phyloP scores from a whole-genome alignment of 2,113 vertebrate genomes.

The Orycteropus afer region DNA sequence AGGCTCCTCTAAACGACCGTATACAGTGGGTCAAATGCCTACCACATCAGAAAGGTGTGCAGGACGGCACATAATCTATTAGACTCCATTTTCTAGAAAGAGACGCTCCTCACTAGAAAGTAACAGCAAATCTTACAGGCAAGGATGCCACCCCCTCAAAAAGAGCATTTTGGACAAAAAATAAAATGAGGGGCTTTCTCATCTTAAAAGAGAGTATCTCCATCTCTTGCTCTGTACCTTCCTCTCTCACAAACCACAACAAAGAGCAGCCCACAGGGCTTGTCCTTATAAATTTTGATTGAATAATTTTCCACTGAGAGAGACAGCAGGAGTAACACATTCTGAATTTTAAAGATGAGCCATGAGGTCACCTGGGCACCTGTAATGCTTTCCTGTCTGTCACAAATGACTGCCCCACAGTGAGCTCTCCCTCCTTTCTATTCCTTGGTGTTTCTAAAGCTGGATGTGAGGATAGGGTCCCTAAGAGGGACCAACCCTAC shows the following conservation, averaged over 20 bases:
- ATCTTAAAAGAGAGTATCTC: constrained; percentile 15
- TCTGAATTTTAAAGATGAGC: constrained; percentile 53
- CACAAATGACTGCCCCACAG: neutral
- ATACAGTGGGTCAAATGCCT: neutral
- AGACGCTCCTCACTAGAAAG: neutral
- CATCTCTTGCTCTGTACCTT: neutral
- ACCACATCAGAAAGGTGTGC: neutral
- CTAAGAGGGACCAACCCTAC: neutral
- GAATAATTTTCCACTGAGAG: constrained; percentile 22
- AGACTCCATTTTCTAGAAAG: neutral
- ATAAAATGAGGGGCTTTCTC: neutral
- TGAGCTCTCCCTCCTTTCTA: neutral
- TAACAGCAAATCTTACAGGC: neutral
- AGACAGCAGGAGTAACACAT: neutral
- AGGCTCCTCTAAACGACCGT: neutral
- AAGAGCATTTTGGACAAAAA: neutral
- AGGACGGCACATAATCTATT: neutral
- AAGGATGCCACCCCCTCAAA: neutral
- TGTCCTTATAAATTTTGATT: constrained; percentile 24
- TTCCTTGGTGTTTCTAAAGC: neutral
- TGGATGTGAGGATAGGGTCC: neutral
- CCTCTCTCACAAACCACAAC: constrained; percentile 8
- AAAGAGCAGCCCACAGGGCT: neutral
- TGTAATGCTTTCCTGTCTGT: neutral
- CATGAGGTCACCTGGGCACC: neutral